Base-by-base conservation (phyloP, 1,140 invertebrate genomes). In the Anastrepha ludens region DNA sequence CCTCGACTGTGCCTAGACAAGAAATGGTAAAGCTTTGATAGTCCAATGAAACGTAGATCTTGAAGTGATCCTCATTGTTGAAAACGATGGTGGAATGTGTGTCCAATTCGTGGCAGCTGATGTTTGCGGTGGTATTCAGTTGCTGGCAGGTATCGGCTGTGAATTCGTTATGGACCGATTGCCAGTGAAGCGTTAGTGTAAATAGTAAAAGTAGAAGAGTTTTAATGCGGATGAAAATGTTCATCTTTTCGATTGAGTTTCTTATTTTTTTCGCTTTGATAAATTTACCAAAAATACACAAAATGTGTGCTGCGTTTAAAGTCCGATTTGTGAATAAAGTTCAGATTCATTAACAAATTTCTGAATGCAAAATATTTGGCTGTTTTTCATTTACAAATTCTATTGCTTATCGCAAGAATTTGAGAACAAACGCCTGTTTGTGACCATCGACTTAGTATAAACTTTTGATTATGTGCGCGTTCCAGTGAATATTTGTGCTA, bases 11-110 rank as follows among this genome's bases (percentile, higher is more conserved):
- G 74, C 47, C 74, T 20, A 9, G 15, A 17, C 74, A 81, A 2
- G 47, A 47, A 13, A 81, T 3, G 17, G 47, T 20, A 3, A 81
- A 47, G 47, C 41, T 20, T n/a, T 81, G 11, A 13, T 81, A 47
- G n/a, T 55, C 74, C 13, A 9, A 6, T 20, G n/a, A 55, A 9
- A 81, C 7, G 47, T 81, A 81, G n/a, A 81, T 81, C 6, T 81
- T 81, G n/a, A 81, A 55, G n/a, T 81, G 74, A 2, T 50, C 74
- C 5, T 81, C 74, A 55, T 81, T 81, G 15, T 8, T 20, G 50
- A 81, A 81, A 20, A n/a, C n/a, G 0, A 81, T 55, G 74, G 47
- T 81, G 44, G n/a, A 20, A 17, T 55, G 47, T 9, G 15, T 55
- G 7, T 58, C 17, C 1, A 29, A 2, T 20, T 50, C 41, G 74